These are phyloP conservation scores for Drosophila fungiperda DNA, from an alignment of 2,888 invertebrate genomes.

Conservation along the genomic window DNA sequence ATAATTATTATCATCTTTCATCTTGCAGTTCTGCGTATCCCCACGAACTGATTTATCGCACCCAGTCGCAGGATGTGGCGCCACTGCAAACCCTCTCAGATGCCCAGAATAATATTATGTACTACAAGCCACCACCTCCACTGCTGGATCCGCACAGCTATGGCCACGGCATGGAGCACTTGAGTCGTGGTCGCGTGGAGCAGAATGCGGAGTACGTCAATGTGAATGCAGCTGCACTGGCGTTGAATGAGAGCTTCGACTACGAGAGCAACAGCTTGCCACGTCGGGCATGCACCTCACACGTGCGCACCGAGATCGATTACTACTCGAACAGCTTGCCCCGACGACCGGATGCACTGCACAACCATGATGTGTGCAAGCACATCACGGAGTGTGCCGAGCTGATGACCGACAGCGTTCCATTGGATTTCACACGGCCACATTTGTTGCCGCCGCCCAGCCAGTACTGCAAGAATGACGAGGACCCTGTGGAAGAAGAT, in stretches of 20 bases:
- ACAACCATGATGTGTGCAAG: constrained; percentile 82
- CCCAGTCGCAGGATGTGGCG: constrained; percentile 90
- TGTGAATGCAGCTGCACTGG: constrained; percentile 70
- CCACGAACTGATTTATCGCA: constrained; percentile 92
- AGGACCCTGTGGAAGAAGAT: constrained; percentile 70
- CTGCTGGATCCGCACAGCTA: constrained; percentile 72
- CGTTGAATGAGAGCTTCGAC: constrained; percentile 79
- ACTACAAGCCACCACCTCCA: constrained; percentile 83
- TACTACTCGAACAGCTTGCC: constrained; percentile 84
- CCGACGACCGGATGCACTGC: constrained; percentile 78
- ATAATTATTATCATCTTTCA: not conserved
- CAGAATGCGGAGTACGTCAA: constrained; percentile 75
- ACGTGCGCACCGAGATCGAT: constrained; percentile 81
- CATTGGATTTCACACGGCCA: constrained; percentile 76
- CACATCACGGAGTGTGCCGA: constrained; percentile 84
- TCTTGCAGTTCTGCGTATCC: constrained; percentile 54
- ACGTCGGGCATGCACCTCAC: constrained; percentile 83
- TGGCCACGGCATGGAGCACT: constrained; percentile 68
- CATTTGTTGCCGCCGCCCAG: constrained; percentile 75
- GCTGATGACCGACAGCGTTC: constrained; percentile 74
- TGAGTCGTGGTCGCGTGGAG: constrained; percentile 63
- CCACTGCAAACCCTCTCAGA: constrained; percentile 68
- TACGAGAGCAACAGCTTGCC: constrained; percentile 85
- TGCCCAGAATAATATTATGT: constrained; percentile 79
- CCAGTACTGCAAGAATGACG: constrained; percentile 74